These are phyloP conservation scores for Sebastiscus tertius DNA, from an alignment of 2,797 vertebrate genomes.

Conservation along the genomic window DNA sequence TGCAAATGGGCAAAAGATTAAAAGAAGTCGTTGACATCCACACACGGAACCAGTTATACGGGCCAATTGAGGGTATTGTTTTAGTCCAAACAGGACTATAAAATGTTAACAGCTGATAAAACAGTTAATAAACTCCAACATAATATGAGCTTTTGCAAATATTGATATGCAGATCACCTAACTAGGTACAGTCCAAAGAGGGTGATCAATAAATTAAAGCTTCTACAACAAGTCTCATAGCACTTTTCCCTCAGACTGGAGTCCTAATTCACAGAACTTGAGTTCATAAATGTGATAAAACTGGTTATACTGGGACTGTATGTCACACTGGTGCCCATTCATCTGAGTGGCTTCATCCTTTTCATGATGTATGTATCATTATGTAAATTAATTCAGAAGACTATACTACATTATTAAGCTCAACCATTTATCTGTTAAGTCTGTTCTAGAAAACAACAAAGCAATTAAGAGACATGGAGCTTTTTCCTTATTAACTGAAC, in stretches of 20 bases:
- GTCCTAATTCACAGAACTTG: no score
- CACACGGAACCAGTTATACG: slow-evolving; percentile 12
- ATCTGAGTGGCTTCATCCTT: no score
- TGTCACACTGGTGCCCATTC: no score
- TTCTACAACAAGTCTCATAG: neutral
- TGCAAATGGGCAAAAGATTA: neutral
- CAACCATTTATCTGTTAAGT: no score
- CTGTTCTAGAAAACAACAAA: no score
- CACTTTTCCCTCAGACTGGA: neutral
- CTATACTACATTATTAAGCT: no score
- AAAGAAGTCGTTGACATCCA: neutral
- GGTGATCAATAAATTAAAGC: neutral
- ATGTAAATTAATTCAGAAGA: no score
- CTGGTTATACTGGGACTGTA: no score
- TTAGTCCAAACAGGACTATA: neutral
- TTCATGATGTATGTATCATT: no score
- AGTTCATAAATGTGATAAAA: no score
- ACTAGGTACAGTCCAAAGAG: neutral
- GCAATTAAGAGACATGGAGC: no score
- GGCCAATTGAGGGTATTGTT: neutral
- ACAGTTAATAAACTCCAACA: neutral
- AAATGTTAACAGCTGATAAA: neutral
- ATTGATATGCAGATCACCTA: neutral
- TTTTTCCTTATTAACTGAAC: no score
- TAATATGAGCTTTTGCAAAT: neutral